Evolutionary conservation across 1,140 invertebrate species (phyloP).

Genomic region (Cylas formicarius): DNA sequence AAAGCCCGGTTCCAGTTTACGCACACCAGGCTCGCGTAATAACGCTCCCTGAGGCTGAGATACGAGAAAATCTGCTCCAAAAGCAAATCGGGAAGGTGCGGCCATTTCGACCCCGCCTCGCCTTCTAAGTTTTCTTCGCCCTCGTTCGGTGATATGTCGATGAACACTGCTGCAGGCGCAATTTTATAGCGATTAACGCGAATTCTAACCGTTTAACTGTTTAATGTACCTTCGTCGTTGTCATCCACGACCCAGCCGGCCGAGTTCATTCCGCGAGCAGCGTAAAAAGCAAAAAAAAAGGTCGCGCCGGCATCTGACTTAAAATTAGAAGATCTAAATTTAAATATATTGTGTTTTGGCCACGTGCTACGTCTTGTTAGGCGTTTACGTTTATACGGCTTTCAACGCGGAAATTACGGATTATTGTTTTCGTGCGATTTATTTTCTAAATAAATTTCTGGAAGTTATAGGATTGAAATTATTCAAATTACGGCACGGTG

Average conservation of each 20-base stretch:
- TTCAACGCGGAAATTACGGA: too few relatives aligned
- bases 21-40: constrained; percentile 69
- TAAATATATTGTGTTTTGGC: too few relatives aligned
- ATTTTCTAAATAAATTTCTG: too few relatives aligned
- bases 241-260: constrained; percentile 53
- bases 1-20: constrained; percentile 64
- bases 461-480: too few relatives aligned
- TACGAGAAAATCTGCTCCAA: constrained; percentile 71
- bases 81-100: constrained; percentile 63
- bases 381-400: too few relatives aligned
- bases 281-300: too few relatives aligned
- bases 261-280: too few relatives aligned
- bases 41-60: constrained; percentile 60
- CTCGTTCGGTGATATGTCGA: constrained; percentile 50
- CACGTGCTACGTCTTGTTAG: too few relatives aligned
- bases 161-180: constrained; percentile 47
- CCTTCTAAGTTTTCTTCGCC: constrained; percentile 37
- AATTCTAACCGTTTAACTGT: constrained; percentile 29
- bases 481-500: too few relatives aligned
- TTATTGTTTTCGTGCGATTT: too few relatives aligned
- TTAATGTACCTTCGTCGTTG: constrained; percentile 47
- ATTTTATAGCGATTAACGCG: constrained; percentile 32
- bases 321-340: too few relatives aligned
- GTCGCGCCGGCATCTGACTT: too few relatives aligned
- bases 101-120: constrained; percentile 56